Evolutionary conservation across 2,888 invertebrate genomes (phyloP).

Genomic region (Pimpla rufipes): DNA sequence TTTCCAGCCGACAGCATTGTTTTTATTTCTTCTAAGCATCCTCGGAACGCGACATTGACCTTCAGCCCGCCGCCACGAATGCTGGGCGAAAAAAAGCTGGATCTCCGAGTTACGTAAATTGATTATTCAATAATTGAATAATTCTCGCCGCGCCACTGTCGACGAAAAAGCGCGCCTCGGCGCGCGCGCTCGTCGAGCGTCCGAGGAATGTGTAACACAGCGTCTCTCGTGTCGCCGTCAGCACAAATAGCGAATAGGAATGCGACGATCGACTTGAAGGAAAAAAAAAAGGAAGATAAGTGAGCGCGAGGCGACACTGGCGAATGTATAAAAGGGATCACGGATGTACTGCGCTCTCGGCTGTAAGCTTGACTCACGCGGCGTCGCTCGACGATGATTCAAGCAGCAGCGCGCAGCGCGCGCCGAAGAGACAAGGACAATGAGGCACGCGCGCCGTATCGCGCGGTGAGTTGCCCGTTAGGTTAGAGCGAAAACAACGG

Average conservation of each 20-base stretch:
- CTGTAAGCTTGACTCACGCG: constrained; percentile 45
- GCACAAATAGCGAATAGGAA: constrained; percentile 38
- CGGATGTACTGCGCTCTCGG: constrained; percentile 21
- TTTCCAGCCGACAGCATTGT: no score
- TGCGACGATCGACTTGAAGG: constrained; percentile 41
- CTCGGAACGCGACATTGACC: background rate
- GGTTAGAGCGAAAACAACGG: constrained; percentile 32
- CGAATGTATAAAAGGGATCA: constrained; percentile 34
- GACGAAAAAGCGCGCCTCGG: background rate
- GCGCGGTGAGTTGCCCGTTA: constrained; percentile 38
- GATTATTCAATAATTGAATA: background rate
- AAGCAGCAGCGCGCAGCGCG: constrained; percentile 42
- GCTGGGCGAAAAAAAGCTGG: background rate
- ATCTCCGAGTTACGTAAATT: background rate
- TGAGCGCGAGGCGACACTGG: background rate
- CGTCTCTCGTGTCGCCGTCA: constrained; percentile 38
- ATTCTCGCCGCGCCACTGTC: no score
- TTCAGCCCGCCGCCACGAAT: no score
- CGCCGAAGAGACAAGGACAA: constrained; percentile 45
- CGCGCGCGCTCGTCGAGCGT: constrained; percentile 35
- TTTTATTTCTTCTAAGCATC: background rate
- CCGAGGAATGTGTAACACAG: constrained; percentile 19
- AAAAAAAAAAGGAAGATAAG: constrained; percentile 18
- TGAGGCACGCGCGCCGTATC: constrained; percentile 2
- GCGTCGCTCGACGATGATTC: constrained; percentile 56